Evolutionary conservation across 2,797 vertebrate genomes (phyloP).

Genomic region (Sebastes itinus): DNA sequence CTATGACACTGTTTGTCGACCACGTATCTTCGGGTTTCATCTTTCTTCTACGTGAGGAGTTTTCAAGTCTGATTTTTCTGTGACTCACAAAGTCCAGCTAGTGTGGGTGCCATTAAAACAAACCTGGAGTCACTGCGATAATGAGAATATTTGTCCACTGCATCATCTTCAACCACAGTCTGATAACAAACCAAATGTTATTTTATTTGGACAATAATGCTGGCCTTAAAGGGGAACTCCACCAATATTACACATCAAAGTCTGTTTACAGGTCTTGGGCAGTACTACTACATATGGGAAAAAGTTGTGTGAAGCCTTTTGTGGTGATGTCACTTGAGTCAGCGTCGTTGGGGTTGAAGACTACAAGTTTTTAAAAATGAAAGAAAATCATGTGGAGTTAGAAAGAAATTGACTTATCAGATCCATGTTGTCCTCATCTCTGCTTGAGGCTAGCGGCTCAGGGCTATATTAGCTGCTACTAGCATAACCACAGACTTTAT

Average conservation of each 20-base stretch:
- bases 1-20: neutral
- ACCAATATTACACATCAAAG: too few relatives aligned
- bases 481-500: neutral
- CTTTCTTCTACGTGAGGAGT: neutral
- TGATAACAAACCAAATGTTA: constrained; percentile 6
- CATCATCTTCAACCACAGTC: neutral
- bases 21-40: neutral
- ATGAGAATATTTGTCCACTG: neutral
- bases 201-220: neutral
- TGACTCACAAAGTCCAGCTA: neutral
- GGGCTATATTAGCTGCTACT: neutral
- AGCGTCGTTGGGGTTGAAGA: neutral
- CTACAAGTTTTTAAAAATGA: neutral
- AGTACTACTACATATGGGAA: neutral
- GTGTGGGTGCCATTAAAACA: neutral
- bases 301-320: neutral
- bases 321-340: neutral
- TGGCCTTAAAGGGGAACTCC: neutral
- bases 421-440: neutral
- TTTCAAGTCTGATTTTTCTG: neutral
- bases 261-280: neutral
- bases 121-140: neutral
- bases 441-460: neutral
- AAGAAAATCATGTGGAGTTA: neutral
- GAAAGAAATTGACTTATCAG: neutral